phyloP scores from a whole-genome alignment of 2,113 vertebrate genomes.

The Hydrolagus affinis region DNA sequence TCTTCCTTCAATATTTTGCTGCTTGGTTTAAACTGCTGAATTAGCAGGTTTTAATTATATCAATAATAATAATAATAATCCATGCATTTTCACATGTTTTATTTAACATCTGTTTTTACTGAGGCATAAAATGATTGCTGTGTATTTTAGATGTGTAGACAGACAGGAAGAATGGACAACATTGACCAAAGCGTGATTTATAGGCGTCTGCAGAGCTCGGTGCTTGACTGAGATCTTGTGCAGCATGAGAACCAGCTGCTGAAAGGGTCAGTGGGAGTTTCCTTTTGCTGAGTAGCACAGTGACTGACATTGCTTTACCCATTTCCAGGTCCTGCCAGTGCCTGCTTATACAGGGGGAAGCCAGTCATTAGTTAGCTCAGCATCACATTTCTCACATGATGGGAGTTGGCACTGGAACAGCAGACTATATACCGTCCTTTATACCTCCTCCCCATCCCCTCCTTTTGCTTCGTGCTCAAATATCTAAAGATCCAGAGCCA shows the following conservation, averaged over 20 bases:
- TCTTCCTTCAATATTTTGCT: too few relatives aligned
- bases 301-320: not conserved
- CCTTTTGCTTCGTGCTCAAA: slow-evolving; percentile 10
- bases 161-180: too few relatives aligned
- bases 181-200: too few relatives aligned
- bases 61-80: too few relatives aligned
- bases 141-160: too few relatives aligned
- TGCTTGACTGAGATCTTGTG: not conserved
- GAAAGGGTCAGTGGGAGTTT: slow-evolving; percentile 19
- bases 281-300: not conserved
- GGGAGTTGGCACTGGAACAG: slow-evolving; percentile 16
- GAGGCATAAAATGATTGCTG: too few relatives aligned
- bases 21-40: too few relatives aligned
- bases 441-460: not conserved
- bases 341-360: slow-evolving; percentile 7
- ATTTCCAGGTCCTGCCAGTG: not conserved
- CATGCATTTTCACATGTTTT: too few relatives aligned
- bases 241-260: not conserved
- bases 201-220: too few relatives aligned
- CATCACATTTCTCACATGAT: slow-evolving; percentile 24
- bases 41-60: too few relatives aligned
- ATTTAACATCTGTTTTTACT: too few relatives aligned
- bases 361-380: slow-evolving; percentile 10
- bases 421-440: slow-evolving; percentile 17
- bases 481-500: slow-evolving; percentile 26